phyloP scores from a whole-genome alignment of 2,797 vertebrate genomes.

The Psittacula echo region DNA sequence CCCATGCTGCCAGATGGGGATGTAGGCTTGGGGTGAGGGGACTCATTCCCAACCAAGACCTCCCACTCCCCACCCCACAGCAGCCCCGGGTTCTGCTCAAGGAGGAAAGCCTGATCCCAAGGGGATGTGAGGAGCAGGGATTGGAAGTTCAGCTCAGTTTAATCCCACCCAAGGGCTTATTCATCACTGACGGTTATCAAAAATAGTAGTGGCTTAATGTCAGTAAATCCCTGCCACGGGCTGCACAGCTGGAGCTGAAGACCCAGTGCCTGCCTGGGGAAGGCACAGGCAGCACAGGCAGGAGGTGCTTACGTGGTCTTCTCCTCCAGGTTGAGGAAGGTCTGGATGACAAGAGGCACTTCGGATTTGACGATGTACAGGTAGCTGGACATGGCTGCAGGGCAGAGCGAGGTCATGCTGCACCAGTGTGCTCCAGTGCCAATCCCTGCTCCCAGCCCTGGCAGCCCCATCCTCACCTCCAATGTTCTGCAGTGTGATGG shows the following conservation, averaged over 20 bases:
- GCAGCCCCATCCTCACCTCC: neutral
- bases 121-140: slow-evolving; percentile 46
- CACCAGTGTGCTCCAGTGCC: rapidly evolving
- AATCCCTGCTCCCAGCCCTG: rapidly evolving
- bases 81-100: neutral
- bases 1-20: rapidly evolving
- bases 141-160: slow-evolving; percentile 72
- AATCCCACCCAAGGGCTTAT: slow-evolving; percentile 68
- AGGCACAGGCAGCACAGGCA: neutral
- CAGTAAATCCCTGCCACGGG: slow-evolving; percentile 65
- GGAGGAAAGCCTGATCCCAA: slow-evolving; percentile 43
- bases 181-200: slow-evolving; percentile 53
- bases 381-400: slow-evolving; percentile 89
- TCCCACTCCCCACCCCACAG: rapidly evolving
- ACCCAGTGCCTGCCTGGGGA: neutral
- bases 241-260: slow-evolving; percentile 63
- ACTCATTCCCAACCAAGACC: neutral
- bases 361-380: slow-evolving; percentile 97
- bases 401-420: neutral
- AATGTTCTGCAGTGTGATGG: slow-evolving; percentile 7
- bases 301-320: slow-evolving; percentile 85
- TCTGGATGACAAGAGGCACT: slow-evolving; percentile 96
- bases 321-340: slow-evolving; percentile 88
- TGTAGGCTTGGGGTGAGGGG: rapidly evolving
- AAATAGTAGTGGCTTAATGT: slow-evolving; percentile 72